phyloP scores from a whole-genome alignment of 2,797 vertebrate species.

The Ptychadena robeensis region DNA sequence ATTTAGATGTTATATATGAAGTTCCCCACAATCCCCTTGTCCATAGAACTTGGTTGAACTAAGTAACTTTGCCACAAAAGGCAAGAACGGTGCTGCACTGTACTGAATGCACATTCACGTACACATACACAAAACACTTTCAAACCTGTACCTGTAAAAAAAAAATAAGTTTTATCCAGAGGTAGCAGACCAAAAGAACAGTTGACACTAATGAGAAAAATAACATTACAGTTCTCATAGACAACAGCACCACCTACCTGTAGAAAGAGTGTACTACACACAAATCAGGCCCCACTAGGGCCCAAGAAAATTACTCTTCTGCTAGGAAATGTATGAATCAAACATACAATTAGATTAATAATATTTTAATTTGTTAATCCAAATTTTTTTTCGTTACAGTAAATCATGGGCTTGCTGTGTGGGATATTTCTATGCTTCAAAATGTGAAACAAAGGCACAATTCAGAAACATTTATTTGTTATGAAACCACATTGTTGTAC shows the following conservation, averaged over 20 bases:
- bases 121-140: neutral
- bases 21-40: too few relatives aligned
- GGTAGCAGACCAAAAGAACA: neutral
- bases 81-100: too few relatives aligned
- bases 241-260: neutral
- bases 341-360: too few relatives aligned
- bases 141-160: neutral
- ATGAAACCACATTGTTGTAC: neutral
- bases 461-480: neutral
- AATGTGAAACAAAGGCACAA: neutral
- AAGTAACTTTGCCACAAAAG: too few relatives aligned
- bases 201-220: neutral
- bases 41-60: too few relatives aligned
- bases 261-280: neutral
- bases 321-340: too few relatives aligned
- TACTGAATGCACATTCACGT: neutral
- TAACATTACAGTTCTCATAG: neutral
- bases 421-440: too few relatives aligned
- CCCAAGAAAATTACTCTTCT: neutral
- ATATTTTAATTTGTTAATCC: too few relatives aligned
- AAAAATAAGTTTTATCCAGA: neutral
- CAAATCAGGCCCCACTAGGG: neutral
- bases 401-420: too few relatives aligned
- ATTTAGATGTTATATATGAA: too few relatives aligned
- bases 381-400: too few relatives aligned